phyloP scores from a whole-genome alignment of 2,888 invertebrate genomes.

The Drosophila mulleri region DNA sequence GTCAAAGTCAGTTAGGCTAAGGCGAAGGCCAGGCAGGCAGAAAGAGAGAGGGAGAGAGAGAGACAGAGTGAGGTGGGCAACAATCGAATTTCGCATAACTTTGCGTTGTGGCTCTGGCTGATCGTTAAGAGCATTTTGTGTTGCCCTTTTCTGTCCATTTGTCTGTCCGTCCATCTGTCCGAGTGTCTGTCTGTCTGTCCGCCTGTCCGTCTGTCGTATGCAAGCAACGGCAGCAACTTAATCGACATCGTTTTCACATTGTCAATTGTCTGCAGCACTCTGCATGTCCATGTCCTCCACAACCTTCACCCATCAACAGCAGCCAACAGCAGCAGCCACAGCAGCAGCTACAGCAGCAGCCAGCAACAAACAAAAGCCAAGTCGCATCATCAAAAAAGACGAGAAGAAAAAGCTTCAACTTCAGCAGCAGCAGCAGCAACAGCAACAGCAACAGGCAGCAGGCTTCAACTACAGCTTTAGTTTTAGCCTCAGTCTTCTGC shows the following conservation, averaged over 20 bases:
- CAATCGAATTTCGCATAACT: constrained; percentile 71
- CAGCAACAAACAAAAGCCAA: constrained; percentile 59
- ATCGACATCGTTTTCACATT: constrained; percentile 79
- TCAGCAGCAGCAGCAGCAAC: constrained; percentile 43
- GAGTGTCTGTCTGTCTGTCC: neutral
- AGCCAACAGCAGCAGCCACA: constrained; percentile 41
- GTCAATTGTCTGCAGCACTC: constrained; percentile 77
- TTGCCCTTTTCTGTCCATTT: constrained; percentile 48
- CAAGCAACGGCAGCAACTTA: constrained; percentile 76
- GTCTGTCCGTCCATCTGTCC: constrained; percentile 13
- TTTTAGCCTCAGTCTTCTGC: constrained; percentile 60
- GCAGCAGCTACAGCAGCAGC: constrained; percentile 26
- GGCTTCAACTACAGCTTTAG: constrained; percentile 51
- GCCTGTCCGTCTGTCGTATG: constrained; percentile 44
- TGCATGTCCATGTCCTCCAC: constrained; percentile 68
- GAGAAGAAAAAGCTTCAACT: constrained; percentile 49
- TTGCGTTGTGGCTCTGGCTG: constrained; percentile 61
- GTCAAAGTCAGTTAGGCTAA: constrained; percentile 39
- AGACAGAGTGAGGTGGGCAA: constrained; percentile 7
- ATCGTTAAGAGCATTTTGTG: constrained; percentile 70
- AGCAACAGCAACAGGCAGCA: constrained; percentile 14
- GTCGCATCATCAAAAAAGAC: constrained; percentile 52
- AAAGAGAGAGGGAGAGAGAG: neutral
- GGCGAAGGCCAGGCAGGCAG: neutral
- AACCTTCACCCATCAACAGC: constrained; percentile 74